Percentiles rank a stretch among this genome's conserved stretches.
Conservation (phyloP, 2,888 invertebrate species). For the Spodoptera picta region DNA sequence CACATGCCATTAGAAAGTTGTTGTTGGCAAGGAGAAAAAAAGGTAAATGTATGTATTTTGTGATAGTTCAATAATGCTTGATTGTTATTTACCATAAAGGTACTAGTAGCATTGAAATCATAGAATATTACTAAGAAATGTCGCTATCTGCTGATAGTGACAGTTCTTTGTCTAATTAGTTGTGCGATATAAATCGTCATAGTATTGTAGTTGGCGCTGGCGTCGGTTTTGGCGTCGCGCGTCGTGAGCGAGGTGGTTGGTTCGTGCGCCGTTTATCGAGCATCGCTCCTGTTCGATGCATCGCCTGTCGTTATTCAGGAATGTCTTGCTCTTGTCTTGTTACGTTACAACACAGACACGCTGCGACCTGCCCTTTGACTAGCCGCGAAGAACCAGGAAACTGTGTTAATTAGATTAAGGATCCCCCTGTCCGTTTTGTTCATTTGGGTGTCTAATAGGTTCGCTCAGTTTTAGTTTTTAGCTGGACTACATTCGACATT, state of each 20-base stretch:
- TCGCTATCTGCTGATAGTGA: not conserved
- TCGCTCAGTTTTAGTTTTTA: not conserved
- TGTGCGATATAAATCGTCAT: conserved; percentile 41
- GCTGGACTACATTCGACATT: not conserved
- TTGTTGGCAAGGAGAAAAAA: conserved; percentile 1
- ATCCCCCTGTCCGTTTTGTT: conserved; percentile 16
- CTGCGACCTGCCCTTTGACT: conserved; percentile 56
- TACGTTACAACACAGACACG: conserved; percentile 56
- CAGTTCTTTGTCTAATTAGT: conserved; percentile 34
- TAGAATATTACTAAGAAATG: conserved; percentile 14
- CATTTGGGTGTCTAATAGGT: conserved; percentile 3
- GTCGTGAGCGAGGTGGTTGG: conserved; percentile 58
- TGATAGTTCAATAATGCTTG: not conserved
- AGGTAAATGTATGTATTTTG: not conserved
- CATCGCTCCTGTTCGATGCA: conserved; percentile 68
- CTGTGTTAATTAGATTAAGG: conserved; percentile 33
- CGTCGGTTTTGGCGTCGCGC: conserved; percentile 17
- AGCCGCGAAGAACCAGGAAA: conserved; percentile 41
- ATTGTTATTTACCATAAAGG: too few relatives aligned
- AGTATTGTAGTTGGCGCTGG: conserved; percentile 29
- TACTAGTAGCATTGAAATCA: not conserved
- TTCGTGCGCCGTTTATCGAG: conserved; percentile 63
- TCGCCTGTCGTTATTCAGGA: conserved; percentile 62
- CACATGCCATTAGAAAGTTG: conserved; percentile 10
- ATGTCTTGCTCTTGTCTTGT: conserved; percentile 57